Base-by-base conservation (phyloP, 53 echinoderm and acorn worm genomes). In the Antedon mediterranea region DNA sequence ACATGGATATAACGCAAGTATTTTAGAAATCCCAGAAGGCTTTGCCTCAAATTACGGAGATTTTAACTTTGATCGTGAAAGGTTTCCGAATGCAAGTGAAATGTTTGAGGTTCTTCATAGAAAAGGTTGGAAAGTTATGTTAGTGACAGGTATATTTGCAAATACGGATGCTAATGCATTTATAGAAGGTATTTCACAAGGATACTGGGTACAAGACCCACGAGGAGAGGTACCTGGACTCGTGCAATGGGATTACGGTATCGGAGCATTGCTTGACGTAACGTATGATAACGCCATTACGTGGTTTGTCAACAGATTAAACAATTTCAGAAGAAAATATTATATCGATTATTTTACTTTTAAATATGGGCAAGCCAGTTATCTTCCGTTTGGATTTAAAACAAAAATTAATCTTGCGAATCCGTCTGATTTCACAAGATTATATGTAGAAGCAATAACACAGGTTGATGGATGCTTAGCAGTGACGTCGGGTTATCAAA, bases 291-390 rank as follows among this genome's bases (percentile, higher is more conserved):
- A 81, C 43, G 90, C 92, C 33, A 81, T 79, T 18, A 32, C 43
- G 28, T 92, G 90, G 83, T 93, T 92, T 71, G 80, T 71, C n/a
- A 78, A 33, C 29, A 84, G 81, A 32, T 71, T 98, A 31, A 23
- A 83, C 23, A 43, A 44, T 70, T 81, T 91, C 30, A 81, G 83
- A 32, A 30, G 73, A 32, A 75, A 75, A 0, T 31, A 80, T 43
- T 89, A 86, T 18, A 57, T 98, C 8, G 77, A 88, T 74, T 83
- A 71, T 33, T 90, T 98, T 43, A 89, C 88, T 15, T 98, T 98
- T 81, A 90, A 92, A 77, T 89, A 91, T 73, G 98, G 98, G 1
- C 86, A 98, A 81, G 86, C 89, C 0, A 92, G 89, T 74, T 98
- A 91, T 44, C 81, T 98, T 18, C 98, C 98, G 14, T 82, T 83